Percentiles rank a stretch among this genome's conserved stretches.
These are phyloP conservation scores for Ernsta delagoae DNA, from an alignment of 2,888 invertebrate species.

Conservation along the genomic window DNA sequence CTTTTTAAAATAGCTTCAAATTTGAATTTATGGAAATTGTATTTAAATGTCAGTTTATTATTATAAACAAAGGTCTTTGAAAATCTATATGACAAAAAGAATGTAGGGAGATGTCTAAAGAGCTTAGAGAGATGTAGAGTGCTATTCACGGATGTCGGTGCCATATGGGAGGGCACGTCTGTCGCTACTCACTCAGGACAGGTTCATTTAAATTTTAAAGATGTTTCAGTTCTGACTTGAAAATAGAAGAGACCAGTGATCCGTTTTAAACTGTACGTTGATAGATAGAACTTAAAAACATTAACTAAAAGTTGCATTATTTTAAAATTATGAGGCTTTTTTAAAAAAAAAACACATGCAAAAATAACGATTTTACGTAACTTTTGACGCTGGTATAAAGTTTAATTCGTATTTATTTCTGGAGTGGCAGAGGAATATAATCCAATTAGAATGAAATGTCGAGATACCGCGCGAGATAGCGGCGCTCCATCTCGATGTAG, in stretches of 20 bases:
- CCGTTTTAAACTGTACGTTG: not conserved
- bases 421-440: slow-evolving; percentile 20
- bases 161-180: not conserved
- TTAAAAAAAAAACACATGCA: too few relatives aligned
- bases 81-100: slow-evolving; percentile 13
- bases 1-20: too few relatives aligned
- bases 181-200: not conserved
- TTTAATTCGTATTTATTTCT: not conserved
- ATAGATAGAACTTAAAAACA: not conserved
- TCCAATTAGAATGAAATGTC: slow-evolving; percentile 33
- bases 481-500: slow-evolving; percentile 15
- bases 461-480: slow-evolving; percentile 15
- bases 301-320: too few relatives aligned
- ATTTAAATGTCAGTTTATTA: too few relatives aligned
- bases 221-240: not conserved
- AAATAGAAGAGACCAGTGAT: not conserved
- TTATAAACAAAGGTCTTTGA: slow-evolving; percentile 10
- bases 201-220: slow-evolving; percentile 14
- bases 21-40: too few relatives aligned
- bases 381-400: too few relatives aligned
- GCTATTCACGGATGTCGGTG: slow-evolving; percentile 1
- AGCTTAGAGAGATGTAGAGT: not conserved
- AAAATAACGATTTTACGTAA: too few relatives aligned
- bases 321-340: too few relatives aligned
- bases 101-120: not conserved